Conservation (phyloP, 2,113 vertebrate species). For the Malurus elegans region DNA sequence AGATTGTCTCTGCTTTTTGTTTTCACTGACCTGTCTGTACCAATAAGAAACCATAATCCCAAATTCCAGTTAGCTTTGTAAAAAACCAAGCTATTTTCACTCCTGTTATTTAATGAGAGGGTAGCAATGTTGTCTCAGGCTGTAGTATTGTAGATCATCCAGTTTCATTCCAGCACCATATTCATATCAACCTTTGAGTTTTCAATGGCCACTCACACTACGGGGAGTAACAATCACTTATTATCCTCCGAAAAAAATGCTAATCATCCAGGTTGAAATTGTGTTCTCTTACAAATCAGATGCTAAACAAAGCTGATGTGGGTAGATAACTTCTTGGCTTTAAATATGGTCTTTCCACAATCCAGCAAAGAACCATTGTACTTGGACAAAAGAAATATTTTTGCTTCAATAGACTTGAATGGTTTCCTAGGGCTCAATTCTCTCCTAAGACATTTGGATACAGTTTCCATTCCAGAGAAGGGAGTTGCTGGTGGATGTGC, state of each 20-base stretch:
- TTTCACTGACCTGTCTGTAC: not conserved
- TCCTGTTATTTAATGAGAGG: not conserved
- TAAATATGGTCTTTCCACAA: not conserved
- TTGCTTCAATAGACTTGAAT: not conserved
- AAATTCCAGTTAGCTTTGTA: not conserved
- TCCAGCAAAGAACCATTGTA: not conserved
- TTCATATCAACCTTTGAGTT: not conserved
- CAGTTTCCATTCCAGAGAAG: not conserved
- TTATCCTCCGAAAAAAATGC: not conserved
- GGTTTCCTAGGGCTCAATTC: not conserved
- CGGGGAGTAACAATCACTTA: not conserved
- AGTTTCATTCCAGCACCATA: not conserved
- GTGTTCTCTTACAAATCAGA: not conserved
- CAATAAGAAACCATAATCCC: not conserved
- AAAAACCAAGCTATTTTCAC: not conserved
- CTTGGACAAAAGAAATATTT: constrained; percentile 28
- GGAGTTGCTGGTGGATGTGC: not conserved
- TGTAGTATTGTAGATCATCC: not conserved
- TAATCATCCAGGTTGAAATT: not conserved
- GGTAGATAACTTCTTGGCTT: not conserved
- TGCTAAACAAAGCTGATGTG: not conserved
- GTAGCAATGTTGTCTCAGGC: not conserved
- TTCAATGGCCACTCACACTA: not conserved
- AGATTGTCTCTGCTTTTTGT: not conserved
- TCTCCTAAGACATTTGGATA: not conserved